phyloP scores from a whole-genome alignment of 2,113 vertebrate species.

The Rhinoptilus africanus region DNA sequence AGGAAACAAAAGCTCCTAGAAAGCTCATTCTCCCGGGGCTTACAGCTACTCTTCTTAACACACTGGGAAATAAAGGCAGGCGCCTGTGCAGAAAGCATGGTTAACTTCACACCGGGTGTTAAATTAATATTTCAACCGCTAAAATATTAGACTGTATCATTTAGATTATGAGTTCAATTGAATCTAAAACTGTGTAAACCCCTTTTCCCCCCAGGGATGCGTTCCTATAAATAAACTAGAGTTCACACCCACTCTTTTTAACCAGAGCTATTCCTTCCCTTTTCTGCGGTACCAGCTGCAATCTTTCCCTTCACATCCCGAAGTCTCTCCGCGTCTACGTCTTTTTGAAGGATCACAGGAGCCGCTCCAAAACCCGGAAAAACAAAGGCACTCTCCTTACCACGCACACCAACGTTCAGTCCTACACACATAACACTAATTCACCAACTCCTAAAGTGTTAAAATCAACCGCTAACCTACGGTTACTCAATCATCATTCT shows the following conservation, averaged over 20 bases:
- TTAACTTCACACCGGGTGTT: constrained; percentile 55
- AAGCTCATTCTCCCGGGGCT: constrained; percentile 36
- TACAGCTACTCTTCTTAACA: constrained; percentile 31
- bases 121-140: constrained; percentile 69
- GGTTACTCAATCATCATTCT: constrained; percentile 76
- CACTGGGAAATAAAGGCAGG: constrained; percentile 23
- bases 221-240: constrained; percentile 73
- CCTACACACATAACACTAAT: constrained; percentile 42
- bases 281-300: constrained; percentile 67
- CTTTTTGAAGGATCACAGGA: constrained; percentile 55
- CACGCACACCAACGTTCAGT: constrained; percentile 10
- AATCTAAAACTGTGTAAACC: constrained; percentile 67
- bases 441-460: constrained; percentile 74
- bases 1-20: constrained; percentile 47
- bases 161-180: constrained; percentile 70
- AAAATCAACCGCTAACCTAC: constrained; percentile 77
- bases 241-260: constrained; percentile 73
- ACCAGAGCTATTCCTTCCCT: constrained; percentile 51
- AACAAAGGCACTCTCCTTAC: constrained; percentile 66
- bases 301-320: neutral
- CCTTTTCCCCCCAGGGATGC: constrained; percentile 32
- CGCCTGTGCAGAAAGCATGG: constrained; percentile 40
- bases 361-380: constrained; percentile 64
- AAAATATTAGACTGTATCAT: constrained; percentile 68
- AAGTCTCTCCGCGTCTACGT: constrained; percentile 4